A percentile compares a stretch with the other conserved stretches of the same genome.
Conservation (phyloP, 2,888 invertebrate genomes). For the Ctena decussata region DNA sequence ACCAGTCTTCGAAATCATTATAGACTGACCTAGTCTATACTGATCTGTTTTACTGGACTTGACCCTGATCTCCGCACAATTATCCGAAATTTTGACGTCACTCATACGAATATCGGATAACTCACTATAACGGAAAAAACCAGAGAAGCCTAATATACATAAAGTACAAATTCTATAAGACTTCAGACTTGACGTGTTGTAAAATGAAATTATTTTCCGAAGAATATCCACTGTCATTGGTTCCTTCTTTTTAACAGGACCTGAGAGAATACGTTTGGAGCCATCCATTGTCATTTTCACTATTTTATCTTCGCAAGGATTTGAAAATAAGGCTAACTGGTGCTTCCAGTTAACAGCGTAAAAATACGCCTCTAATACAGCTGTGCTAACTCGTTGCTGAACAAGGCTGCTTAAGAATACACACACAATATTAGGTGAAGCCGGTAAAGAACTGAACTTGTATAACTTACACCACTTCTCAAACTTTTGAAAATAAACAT, state of each 20-base stretch:
- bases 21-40: too few species aligned
- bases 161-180: too few species aligned
- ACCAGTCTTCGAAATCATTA: too few species aligned
- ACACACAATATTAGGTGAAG: background rate
- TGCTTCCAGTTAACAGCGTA: conserved; percentile 39
- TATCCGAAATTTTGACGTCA: background rate
- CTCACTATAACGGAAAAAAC: background rate
- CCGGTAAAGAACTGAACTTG: background rate
- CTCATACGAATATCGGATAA: too few species aligned
- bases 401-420: background rate
- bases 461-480: background rate
- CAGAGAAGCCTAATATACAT: background rate
- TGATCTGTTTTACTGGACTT: too few species aligned
- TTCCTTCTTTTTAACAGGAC: too few species aligned
- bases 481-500: background rate
- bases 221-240: too few species aligned
- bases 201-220: too few species aligned
- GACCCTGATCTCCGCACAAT: too few species aligned
- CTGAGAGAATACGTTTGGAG: background rate
- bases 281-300: conserved; percentile 35
- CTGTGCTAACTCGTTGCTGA: background rate
- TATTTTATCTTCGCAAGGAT: too few species aligned
- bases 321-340: conserved; percentile 4
- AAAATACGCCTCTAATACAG: conserved; percentile 28
- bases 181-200: too few species aligned